Conservation (phyloP, 2,113 vertebrate species). For the Choloepus hoffmanni region DNA sequence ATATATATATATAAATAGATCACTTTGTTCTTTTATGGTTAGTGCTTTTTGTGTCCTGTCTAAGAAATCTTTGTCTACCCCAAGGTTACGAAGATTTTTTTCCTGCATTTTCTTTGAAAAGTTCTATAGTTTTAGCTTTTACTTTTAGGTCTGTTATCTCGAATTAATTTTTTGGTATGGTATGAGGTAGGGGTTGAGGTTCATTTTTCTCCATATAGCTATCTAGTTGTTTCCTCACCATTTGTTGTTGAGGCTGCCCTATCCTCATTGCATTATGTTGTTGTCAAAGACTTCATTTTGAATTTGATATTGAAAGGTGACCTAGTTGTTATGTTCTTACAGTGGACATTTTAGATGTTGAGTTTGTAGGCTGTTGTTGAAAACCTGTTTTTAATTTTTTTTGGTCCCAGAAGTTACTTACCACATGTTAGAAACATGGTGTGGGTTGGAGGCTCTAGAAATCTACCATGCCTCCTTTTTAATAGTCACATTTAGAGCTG, state of each 20-base stretch:
- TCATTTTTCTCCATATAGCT: not conserved
- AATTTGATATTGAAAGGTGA: conserved; percentile 14
- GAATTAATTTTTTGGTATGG: not conserved
- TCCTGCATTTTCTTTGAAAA: not conserved
- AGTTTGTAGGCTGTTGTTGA: not conserved
- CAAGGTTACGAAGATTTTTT: not conserved
- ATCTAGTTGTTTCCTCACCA: not conserved
- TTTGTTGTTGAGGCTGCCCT: not conserved
- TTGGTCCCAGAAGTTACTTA: not conserved
- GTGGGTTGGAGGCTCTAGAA: not conserved
- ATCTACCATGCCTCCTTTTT: not conserved
- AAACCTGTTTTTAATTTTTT: not conserved
- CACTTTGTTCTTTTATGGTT: conserved; percentile 4
- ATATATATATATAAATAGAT: not conserved
- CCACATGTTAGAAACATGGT: not conserved
- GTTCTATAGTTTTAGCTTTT: conserved; percentile 3
- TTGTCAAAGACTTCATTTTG: not conserved
- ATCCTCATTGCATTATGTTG: not conserved
- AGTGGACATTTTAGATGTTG: not conserved
- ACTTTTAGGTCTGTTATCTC: conserved; percentile 12
- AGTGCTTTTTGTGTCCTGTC: not conserved
- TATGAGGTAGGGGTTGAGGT: not conserved
- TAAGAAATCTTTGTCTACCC: not conserved
- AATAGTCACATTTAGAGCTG: not conserved
- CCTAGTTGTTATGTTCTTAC: not conserved